These are phyloP conservation scores for Oreochromis niloticus DNA, from an alignment of 2,113 vertebrate genomes.

Conservation along the genomic window DNA sequence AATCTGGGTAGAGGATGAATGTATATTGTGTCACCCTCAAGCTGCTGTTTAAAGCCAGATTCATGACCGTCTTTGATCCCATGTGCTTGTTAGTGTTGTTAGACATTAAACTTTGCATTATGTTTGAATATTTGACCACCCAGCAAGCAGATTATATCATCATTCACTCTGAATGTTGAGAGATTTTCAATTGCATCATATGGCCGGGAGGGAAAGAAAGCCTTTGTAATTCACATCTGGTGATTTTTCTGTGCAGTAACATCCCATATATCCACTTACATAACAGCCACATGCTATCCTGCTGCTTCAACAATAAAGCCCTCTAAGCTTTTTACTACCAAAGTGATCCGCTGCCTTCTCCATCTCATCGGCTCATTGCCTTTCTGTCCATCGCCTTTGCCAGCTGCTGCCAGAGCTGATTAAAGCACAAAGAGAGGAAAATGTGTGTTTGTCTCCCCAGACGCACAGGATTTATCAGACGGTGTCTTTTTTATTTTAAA, in stretches of 20 bases:
- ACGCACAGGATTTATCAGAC: not conserved
- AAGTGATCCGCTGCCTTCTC: not conserved
- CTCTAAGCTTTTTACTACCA: conserved; percentile 32
- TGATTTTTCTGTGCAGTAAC: not conserved
- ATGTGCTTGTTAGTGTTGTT: not conserved
- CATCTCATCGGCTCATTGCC: not conserved
- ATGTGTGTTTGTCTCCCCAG: not conserved
- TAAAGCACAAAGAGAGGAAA: not conserved
- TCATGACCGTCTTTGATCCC: not conserved
- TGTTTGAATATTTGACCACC: not conserved
- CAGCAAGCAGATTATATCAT: not conserved
- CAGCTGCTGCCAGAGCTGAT: conserved; percentile 12
- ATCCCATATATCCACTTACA: conserved; percentile 35
- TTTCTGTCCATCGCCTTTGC: not conserved
- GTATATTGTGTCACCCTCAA: not conserved
- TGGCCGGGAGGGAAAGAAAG: no score
- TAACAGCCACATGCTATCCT: conserved; percentile 25
- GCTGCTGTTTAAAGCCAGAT: not conserved
- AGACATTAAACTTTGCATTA: not conserved
- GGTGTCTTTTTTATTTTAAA: not conserved
- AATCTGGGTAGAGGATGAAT: no score
- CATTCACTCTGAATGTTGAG: not conserved
- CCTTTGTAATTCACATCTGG: conserved; percentile 36
- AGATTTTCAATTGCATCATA: not conserved
- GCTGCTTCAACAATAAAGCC: conserved; percentile 25